These are phyloP conservation scores for Geotrypetes seraphini DNA, from an alignment of 2,797 vertebrate genomes.

Conservation along the genomic window DNA sequence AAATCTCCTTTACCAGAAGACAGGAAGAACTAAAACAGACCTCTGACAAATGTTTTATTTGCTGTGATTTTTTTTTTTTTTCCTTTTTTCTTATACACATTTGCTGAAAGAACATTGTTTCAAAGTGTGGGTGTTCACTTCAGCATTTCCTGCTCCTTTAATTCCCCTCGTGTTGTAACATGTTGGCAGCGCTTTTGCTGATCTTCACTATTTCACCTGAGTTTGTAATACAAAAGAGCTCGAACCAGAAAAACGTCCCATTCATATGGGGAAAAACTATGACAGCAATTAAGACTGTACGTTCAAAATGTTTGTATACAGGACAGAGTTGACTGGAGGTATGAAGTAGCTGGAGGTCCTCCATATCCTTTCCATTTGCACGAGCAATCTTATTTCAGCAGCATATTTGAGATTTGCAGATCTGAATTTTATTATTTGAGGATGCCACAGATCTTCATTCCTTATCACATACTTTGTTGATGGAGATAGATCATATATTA, in stretches of 20 bases:
- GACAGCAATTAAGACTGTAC: slow-evolving; percentile 14
- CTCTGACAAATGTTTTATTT: no score
- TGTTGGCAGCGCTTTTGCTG: background rate
- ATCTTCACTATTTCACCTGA: background rate
- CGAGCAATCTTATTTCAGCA: no score
- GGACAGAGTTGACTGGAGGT: slow-evolving; percentile 7
- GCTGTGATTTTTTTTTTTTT: no score
- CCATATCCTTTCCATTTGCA: slow-evolving; percentile 11
- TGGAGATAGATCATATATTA: no score
- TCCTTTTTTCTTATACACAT: background rate
- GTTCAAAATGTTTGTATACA: slow-evolving; percentile 18
- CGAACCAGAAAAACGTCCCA: slow-evolving; percentile 31
- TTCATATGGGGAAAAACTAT: slow-evolving; percentile 16
- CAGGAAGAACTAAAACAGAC: no score
- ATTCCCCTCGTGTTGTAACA: slow-evolving; percentile 17
- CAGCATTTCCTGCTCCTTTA: background rate
- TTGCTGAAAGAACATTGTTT: background rate
- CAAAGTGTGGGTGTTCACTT: background rate
- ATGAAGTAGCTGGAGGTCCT: background rate
- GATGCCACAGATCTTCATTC: no score
- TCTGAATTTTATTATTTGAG: no score
- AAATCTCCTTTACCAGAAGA: no score
- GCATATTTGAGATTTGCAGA: no score
- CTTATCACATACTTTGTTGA: no score
- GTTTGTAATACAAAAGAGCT: slow-evolving; percentile 13